phyloP scores from a whole-genome alignment of 2,888 invertebrate species.

The Pseudanteris insignis region DNA sequence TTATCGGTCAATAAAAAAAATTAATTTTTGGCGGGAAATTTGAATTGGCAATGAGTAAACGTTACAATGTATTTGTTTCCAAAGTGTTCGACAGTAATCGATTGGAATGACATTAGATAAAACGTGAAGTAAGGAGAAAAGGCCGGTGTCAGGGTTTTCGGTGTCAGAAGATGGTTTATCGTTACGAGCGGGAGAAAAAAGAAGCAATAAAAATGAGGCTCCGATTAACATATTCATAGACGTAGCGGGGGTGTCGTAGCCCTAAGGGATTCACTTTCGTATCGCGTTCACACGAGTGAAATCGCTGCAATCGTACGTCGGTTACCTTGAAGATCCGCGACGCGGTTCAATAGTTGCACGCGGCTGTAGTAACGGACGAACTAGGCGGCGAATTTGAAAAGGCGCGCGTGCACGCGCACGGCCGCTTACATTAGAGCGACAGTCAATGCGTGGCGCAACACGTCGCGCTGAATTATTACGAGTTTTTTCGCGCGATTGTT shows the following conservation, averaged over 20 bases:
- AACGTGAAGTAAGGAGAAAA: too few relatives aligned
- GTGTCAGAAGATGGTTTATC: too few relatives aligned
- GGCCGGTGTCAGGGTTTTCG: too few relatives aligned
- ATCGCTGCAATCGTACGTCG: slow-evolving; percentile 55
- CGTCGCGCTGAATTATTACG: slow-evolving; percentile 13
- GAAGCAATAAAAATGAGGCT: too few relatives aligned
- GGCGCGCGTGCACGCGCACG: slow-evolving; percentile 3
- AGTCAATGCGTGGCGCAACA: slow-evolving; percentile 8
- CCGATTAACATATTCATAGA: slow-evolving; percentile 33
- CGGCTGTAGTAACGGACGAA: slow-evolving; percentile 35
- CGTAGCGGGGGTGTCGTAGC: slow-evolving; percentile 25
- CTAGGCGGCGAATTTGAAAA: slow-evolving; percentile 12
- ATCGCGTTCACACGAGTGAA: slow-evolving; percentile 49
- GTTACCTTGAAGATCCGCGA: slow-evolving; percentile 56
- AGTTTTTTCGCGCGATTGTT: slow-evolving; percentile 18
- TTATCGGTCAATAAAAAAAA: too few relatives aligned
- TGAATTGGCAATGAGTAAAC: too few relatives aligned
- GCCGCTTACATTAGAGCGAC: slow-evolving; percentile 5
- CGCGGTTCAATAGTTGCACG: slow-evolving; percentile 54
- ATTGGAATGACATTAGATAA: too few relatives aligned
- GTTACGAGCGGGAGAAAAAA: too few relatives aligned
- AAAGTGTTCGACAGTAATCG: too few relatives aligned
- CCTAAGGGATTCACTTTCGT: slow-evolving; percentile 56
- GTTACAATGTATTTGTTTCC: too few relatives aligned
- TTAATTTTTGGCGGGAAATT: too few relatives aligned